Evolutionary conservation across 2,797 vertebrate species (phyloP).

Genomic region (Phoeniculus purpureus): DNA sequence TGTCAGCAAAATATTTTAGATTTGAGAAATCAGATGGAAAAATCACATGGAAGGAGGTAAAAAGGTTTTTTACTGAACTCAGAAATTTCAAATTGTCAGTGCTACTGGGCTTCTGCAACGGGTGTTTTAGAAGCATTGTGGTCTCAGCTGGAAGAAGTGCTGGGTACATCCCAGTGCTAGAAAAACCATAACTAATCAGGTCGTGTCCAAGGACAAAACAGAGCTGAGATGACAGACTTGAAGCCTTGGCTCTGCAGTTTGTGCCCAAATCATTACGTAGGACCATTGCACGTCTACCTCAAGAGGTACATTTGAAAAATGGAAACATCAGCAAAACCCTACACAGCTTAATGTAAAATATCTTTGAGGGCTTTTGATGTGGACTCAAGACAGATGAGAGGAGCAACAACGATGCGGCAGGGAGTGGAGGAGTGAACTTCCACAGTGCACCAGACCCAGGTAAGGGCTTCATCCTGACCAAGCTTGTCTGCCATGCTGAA

Average conservation of each 20-base stretch:
- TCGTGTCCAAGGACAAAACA: background rate
- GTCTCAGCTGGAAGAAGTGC: background rate
- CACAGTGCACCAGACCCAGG: background rate
- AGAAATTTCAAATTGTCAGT: background rate
- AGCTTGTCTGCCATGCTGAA: background rate
- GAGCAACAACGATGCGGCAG: background rate
- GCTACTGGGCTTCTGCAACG: background rate
- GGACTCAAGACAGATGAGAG: background rate
- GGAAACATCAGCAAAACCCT: background rate
- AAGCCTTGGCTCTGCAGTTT: background rate
- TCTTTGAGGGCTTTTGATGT: background rate
- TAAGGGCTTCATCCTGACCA: background rate
- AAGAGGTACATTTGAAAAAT: background rate
- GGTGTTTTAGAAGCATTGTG: background rate
- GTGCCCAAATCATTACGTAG: background rate
- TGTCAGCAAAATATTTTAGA: constrained; percentile 6
- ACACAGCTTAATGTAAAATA: background rate
- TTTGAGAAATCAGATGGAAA: background rate
- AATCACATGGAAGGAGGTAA: background rate
- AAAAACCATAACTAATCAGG: background rate
- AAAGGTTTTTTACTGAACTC: background rate
- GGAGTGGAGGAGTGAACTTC: background rate
- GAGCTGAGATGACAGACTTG: background rate
- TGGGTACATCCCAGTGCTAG: background rate
- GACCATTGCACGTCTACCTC: background rate